phyloP scores from a whole-genome alignment of 2,113 vertebrate genomes.

The Aleadryas rufinucha region DNA sequence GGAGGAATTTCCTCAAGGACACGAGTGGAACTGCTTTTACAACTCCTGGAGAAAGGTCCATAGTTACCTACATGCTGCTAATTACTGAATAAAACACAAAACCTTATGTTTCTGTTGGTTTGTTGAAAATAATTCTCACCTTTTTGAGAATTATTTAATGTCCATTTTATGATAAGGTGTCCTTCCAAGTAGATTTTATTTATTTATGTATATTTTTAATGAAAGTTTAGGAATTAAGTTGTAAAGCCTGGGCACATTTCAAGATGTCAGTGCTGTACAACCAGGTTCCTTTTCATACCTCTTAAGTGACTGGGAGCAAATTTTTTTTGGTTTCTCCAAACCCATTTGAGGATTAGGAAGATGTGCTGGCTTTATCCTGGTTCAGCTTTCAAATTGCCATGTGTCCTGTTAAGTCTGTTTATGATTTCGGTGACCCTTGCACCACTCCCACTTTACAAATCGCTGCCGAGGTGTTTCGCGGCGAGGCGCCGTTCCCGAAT shows the following conservation, averaged over 20 bases:
- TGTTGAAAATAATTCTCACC: background rate
- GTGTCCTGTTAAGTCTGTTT: background rate
- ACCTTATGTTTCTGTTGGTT: background rate
- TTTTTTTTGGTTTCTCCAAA: slow-evolving; percentile 7
- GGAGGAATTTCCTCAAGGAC: background rate
- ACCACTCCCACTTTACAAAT: background rate
- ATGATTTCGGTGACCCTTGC: background rate
- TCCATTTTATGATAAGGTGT: background rate
- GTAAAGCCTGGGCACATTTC: background rate
- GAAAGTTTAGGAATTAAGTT: background rate
- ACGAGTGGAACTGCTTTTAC: background rate
- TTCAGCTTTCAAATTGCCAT: background rate
- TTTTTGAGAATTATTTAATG: background rate
- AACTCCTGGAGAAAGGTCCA: background rate
- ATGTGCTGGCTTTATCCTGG: background rate
- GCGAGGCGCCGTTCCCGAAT: background rate
- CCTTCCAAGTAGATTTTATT: background rate
- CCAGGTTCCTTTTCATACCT: background rate
- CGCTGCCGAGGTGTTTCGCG: background rate
- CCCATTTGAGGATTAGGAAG: background rate
- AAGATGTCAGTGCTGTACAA: background rate
- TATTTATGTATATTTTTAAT: background rate
- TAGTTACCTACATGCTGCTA: background rate
- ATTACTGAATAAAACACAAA: background rate
- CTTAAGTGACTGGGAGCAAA: slow-evolving; percentile 4